Evolutionary conservation across 2,797 vertebrate species (phyloP).

Genomic region (Huso huso): DNA sequence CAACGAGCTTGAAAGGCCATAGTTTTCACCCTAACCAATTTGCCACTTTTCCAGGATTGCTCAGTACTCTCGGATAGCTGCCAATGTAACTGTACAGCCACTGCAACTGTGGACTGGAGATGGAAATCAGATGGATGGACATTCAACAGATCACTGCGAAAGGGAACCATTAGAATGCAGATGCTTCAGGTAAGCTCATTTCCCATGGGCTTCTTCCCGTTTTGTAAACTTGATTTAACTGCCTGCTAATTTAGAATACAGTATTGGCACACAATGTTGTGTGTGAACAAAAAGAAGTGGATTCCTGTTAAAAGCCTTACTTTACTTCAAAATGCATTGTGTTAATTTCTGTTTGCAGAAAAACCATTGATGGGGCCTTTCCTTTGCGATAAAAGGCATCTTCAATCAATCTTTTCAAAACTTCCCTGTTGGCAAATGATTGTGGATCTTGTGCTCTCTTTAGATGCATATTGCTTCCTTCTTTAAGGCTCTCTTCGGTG

Average conservation of each 20-base stretch:
- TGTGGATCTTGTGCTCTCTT: constrained; percentile 41
- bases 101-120: constrained; percentile 17
- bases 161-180: constrained; percentile 18
- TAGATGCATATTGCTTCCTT: constrained; percentile 28
- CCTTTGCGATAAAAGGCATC: constrained; percentile 52
- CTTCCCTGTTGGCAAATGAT: constrained; percentile 46
- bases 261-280: neutral
- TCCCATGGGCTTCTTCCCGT: constrained; percentile 17
- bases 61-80: constrained; percentile 33
- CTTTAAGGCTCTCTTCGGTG: constrained; percentile 96
- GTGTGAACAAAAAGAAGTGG: constrained; percentile 18
- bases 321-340: constrained; percentile 56
- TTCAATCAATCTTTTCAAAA: constrained; percentile 63
- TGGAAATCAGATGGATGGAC: constrained; percentile 26
- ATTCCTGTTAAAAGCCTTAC: constrained; percentile 28
- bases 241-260: constrained; percentile 13
- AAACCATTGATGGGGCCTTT: constrained; percentile 63
- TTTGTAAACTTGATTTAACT: constrained; percentile 27
- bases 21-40: constrained; percentile 28
- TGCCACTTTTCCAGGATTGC: constrained; percentile 36
- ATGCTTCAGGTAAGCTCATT: constrained; percentile 49
- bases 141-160: constrained; percentile 23
- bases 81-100: constrained; percentile 18
- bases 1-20: constrained; percentile 25
- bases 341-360: constrained; percentile 68